Evolutionary conservation across 2,113 vertebrate species (phyloP), one percentile per base, ranked within the genome.

Genomic region (Terrapene triunguis): DNA sequence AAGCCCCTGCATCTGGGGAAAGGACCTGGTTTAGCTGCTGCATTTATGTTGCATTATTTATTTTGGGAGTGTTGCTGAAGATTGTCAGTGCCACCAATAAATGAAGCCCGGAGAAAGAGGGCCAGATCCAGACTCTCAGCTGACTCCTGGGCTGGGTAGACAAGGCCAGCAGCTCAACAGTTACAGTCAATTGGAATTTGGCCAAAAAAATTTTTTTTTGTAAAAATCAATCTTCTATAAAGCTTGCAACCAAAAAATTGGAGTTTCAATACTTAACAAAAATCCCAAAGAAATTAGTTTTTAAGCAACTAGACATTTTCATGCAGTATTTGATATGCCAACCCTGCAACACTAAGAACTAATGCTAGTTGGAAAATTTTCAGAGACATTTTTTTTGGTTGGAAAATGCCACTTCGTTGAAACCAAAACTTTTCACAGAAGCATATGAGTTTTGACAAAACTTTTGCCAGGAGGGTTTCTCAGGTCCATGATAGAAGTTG

Each of bases 261-360:
- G 1, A 19, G 86, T 3, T 22, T 74, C 94, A 91, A 25, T 0
- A 0, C 11, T 3, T 72, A 72, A 72, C n/a, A n/a, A n/a, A 38
- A 72, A 6, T 82, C 22, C 78, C 53, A 24, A 62, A 85, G 19
- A 88, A 78, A 6, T 14, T 5, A 84, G 29, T 87, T 95, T 90
- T 57, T 79, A 88, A 83, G 62, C 62, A 92, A 44, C 9, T 80
- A 2, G 82, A 16, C 72, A 78, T 54, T 57, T 80, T 87, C 32
- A 80, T 91, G 85, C 47, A 62, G 6, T 87, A 48, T 82, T 69
- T 80, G 44, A 48, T n/a, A 94, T 85, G 93, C 80, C 91, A 85
- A 91, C 16, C 44, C 29, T 0, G 65, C 50, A 92, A 38, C 32
- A 51, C 5, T 74, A 42, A 90, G 19, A 24, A 82, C 29, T 62